Evolutionary conservation across 1,140 invertebrate species (phyloP), one percentile per base, ranked within the genome.

Genomic region (Lucilia sericata): DNA sequence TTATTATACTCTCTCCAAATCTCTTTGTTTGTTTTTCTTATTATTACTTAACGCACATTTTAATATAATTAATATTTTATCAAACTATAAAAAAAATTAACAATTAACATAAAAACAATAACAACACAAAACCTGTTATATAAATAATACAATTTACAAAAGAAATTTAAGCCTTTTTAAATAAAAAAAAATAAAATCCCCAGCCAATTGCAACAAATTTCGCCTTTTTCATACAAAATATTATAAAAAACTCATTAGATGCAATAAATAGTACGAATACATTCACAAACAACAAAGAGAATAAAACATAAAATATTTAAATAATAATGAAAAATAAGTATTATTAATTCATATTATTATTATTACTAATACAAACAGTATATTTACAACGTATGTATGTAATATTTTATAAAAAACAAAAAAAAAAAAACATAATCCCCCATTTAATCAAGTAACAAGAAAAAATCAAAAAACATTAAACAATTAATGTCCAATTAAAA

Each of bases 151-250:
- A 60, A 60, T n/a, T 60, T 60, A 60, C 14, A 60, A 55, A 60
- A n/a, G 2, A 60, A 17, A 60, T 42, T 42, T 42, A 60, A 60
- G 55, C 55, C 55, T 60, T 60, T 55, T 60, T 60, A n/a, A 42
- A 42, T 3, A 55, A 55, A 10, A 70, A 70, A 70, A 70, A 21
- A 21, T 25, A n/a, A 42, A 42, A 42, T n/a, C 65, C 65, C 10
- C 65, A 70, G 65, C 65, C 65, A 70, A 60, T 60, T 60, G 55
- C 55, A 14, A 70, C 65, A 70, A 70, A 8, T 25, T 70, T 70
- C 65, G 65, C 65, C 65, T 70, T 70, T 30, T 60, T 70, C 65
- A 70, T 70, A 60, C 55, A 60, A 60, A 60, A 60, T n/a, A 14
- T 14, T 12, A 60, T 3, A 17, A 60, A 60, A 60, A 42, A 42